phyloP scores from a whole-genome alignment of 2,113 vertebrate species.

The Calyptomena viridis region DNA sequence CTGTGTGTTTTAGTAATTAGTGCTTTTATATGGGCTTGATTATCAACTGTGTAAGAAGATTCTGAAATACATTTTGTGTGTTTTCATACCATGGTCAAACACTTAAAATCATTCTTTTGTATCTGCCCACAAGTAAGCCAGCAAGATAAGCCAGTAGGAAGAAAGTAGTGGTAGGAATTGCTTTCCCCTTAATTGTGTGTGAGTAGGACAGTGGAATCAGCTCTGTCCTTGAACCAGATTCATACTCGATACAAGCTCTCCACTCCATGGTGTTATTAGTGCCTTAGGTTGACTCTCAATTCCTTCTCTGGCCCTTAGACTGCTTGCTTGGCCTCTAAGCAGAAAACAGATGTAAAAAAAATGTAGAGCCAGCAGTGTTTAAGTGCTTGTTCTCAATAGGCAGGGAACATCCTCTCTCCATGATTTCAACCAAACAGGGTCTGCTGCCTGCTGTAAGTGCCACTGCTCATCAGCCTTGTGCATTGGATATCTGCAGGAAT shows the following conservation, averaged over 20 bases:
- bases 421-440: background rate
- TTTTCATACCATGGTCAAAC: background rate
- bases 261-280: background rate
- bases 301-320: background rate
- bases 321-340: rapidly evolving
- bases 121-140: background rate
- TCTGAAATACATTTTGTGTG: background rate
- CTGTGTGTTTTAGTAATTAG: background rate
- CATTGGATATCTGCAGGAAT: background rate
- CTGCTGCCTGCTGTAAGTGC: background rate
- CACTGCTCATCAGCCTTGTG: background rate
- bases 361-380: rapidly evolving
- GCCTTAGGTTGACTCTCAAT: background rate
- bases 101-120: background rate
- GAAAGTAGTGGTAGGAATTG: background rate
- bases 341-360: background rate
- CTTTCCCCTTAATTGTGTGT: background rate
- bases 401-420: background rate
- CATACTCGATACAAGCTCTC: background rate
- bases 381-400: background rate
- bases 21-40: background rate
- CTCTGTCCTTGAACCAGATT: background rate
- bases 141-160: background rate
- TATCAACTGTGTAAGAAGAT: background rate
- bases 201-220: background rate